Percentiles rank a stretch among this genome's conserved stretches.
phyloP scores from a whole-genome alignment of 2,113 vertebrate species.

The Hyperoodon ampullatus region DNA sequence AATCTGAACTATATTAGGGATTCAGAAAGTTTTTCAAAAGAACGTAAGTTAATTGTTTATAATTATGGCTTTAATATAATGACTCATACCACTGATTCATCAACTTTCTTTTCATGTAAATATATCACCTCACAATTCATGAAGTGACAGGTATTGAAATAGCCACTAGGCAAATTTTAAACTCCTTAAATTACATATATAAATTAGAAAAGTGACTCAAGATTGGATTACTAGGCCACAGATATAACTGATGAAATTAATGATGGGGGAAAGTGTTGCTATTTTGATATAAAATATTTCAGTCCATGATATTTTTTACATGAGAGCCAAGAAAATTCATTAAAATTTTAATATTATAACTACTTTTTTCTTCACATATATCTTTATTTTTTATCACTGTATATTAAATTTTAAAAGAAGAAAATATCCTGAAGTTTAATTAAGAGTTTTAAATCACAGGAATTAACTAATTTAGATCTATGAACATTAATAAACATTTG shows the following conservation, averaged over 20 bases:
- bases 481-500: constrained; percentile 73
- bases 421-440: constrained; percentile 63
- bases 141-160: constrained; percentile 74
- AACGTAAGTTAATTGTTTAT: neutral
- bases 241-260: neutral
- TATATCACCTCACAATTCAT: constrained; percentile 61
- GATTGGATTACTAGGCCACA: neutral
- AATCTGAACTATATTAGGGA: neutral
- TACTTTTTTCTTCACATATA: constrained; percentile 58
- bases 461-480: constrained; percentile 66
- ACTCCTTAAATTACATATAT: constrained; percentile 79
- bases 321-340: constrained; percentile 78
- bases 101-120: constrained; percentile 58
- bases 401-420: constrained; percentile 68
- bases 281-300: constrained; percentile 81
- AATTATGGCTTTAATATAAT: neutral
- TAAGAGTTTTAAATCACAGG: constrained; percentile 67
- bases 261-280: constrained; percentile 6
- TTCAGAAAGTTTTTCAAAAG: neutral
- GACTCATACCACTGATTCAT: neutral
- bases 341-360: constrained; percentile 74
- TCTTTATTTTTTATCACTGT: constrained; percentile 65
- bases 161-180: constrained; percentile 69
- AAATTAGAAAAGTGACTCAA: constrained; percentile 79
- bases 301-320: constrained; percentile 73